Evolutionary conservation across 2,797 vertebrate genomes (phyloP), one percentile per base, ranked within the genome.

Genomic region (Pangasius sanitwongsei): DNA sequence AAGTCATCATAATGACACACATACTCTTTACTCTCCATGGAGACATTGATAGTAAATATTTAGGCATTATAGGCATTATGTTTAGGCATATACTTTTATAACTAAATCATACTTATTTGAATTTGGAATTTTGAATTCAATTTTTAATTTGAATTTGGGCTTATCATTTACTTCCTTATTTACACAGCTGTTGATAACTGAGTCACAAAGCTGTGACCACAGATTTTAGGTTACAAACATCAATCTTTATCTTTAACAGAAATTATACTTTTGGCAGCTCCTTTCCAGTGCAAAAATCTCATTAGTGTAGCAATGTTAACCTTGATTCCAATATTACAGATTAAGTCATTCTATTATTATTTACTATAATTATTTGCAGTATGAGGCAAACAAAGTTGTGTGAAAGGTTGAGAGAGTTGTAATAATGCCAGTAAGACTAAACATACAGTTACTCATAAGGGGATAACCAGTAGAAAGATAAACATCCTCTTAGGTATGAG

Each of bases 1-100:
- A 83, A 55, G 69, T 48, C 83, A 86, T 83, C 28, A 55, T 23
- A 77, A 50, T 1, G 12, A 78, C 70, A 85, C 37, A 20, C 61
- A 83, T 37, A 37, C 34, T 37, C 11, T 11, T 18, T 65, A 83
- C 20, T 85, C 63, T 70, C 28, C n/a, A 85, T 85, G 63, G 8
- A 53, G 63, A 85, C 8, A 65, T 28, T 50, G 25, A 84, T 67
- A 67, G 41, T 8, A 65, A 84, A 67, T 34, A 53, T 85, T 69
- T 85, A 13, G 65, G n/a, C 44, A 31, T 1, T 8, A 34, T 70
- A 77, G 6, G 72, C 48, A 87, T 20, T 86, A 75, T n/a, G 44
- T 87, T 80, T 48, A 65, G 15, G 11, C 9, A 31, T 61, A 63
- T 65, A 44, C 8, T n/a, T 63, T 23, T 78, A 15, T 53, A 41